phyloP scores from a whole-genome alignment of 2,797 vertebrate genomes.

The Coregonus ussuriensis region DNA sequence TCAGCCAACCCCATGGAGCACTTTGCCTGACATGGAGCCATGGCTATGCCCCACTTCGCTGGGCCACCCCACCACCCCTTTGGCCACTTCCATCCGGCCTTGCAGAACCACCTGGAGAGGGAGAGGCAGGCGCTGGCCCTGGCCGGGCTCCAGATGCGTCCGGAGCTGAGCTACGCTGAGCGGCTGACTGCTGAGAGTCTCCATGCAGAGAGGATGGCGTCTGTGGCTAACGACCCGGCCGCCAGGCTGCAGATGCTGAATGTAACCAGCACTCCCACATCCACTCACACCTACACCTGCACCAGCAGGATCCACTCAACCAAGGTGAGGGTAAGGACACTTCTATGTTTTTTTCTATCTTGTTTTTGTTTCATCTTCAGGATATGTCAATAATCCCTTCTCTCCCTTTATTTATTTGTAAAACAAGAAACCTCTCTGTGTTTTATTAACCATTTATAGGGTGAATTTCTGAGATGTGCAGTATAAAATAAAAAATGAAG shows the following conservation, averaged over 20 bases:
- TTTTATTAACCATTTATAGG: not conserved
- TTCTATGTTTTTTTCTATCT: not conserved
- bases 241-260: conserved; percentile 98
- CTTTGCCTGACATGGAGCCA: conserved; percentile 90
- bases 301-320: conserved; percentile 96
- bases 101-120: conserved; percentile 86
- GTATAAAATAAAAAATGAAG: not conserved
- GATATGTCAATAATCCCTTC: not conserved
- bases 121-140: conserved; percentile 89
- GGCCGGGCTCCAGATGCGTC: conserved; percentile 87
- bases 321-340: conserved; percentile 81
- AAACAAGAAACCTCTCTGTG: not conserved
- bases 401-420: not conserved
- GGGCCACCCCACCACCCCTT: conserved; percentile 91
- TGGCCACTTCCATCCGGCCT: conserved; percentile 88
- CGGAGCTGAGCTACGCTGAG: conserved; percentile 94
- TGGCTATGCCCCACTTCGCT: conserved; percentile 88
- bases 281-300: conserved; percentile 98
- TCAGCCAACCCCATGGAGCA: conserved; percentile 97
- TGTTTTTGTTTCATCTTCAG: not conserved
- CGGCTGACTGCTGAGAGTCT: conserved; percentile 94
- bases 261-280: conserved; percentile 99
- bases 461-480: not conserved
- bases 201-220: conserved; percentile 96
- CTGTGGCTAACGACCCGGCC: conserved; percentile 88